These are phyloP conservation scores for Heterotis niloticus DNA, from an alignment of 2,113 vertebrate genomes.

Conservation along the genomic window DNA sequence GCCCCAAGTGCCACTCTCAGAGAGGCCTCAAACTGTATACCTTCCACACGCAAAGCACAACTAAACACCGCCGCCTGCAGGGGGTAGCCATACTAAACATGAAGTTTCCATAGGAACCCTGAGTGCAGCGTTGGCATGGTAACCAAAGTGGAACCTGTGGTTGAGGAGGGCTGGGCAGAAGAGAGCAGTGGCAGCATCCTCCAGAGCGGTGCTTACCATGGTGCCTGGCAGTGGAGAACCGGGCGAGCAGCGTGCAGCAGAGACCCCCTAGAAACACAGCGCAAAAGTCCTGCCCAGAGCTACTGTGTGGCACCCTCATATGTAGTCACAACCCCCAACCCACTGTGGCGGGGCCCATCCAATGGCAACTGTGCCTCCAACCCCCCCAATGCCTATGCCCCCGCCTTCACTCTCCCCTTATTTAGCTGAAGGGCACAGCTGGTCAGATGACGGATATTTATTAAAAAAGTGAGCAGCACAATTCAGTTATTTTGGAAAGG, in stretches of 20 bases:
- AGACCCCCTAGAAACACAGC: slow-evolving; percentile 9
- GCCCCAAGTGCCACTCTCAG: too few relatives aligned
- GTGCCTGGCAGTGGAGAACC: slow-evolving; percentile 2
- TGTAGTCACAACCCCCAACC: slow-evolving; percentile 17
- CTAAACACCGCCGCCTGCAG: too few relatives aligned
- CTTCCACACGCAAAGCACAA: too few relatives aligned
- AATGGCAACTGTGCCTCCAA: slow-evolving; percentile 10
- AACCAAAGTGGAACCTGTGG: too few relatives aligned
- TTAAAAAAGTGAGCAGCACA: not conserved
- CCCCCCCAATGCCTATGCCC: not conserved
- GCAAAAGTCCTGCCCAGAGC: not conserved
- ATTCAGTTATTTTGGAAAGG: slow-evolving; percentile 26
- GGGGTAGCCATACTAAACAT: too few relatives aligned
- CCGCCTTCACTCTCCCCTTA: slow-evolving; percentile 22
- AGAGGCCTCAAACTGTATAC: too few relatives aligned
- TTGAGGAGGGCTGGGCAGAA: too few relatives aligned
- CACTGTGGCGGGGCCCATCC: slow-evolving; percentile 10
- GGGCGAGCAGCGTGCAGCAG: not conserved
- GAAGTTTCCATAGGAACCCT: too few relatives aligned
- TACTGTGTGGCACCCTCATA: slow-evolving; percentile 1
- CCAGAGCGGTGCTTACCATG: slow-evolving; percentile 24
- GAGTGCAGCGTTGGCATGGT: too few relatives aligned
- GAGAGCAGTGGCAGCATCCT: not conserved
- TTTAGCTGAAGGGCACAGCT: slow-evolving; percentile 31
- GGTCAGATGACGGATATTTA: slow-evolving; percentile 29